Base-by-base conservation (phyloP, 2,113 vertebrate genomes). In the Ciconia boyciana region DNA sequence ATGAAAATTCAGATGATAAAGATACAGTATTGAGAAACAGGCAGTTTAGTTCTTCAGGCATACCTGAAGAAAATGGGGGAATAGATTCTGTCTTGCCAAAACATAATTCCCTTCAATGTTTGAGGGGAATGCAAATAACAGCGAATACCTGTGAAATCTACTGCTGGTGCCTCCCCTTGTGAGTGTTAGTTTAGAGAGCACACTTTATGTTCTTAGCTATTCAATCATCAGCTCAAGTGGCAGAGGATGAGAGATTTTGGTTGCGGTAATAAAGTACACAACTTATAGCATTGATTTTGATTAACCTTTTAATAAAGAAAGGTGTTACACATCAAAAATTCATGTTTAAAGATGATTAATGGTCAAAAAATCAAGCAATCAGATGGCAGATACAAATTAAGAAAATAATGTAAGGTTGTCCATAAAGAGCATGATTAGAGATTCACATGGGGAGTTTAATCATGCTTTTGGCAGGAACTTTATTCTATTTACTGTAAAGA, bases 361-460 rank as follows among this genome's bases (percentile, higher is more conserved):
- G 16, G 22, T 74, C 16, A 79, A 83, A 64, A 64, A 76, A 48
- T 57, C 22, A 75, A 82, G 16, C 10, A 85, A 48, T 70, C 41
- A 74, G 39, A 52, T 83, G 16, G 11, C 18, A 88, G 43, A 61
- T 19, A 41, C 12, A 46, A 82, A 70, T 85, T 74, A 61, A n/a
- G 49, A 54, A 77, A 60, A 69, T 7, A 78, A 25, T 57, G 58
- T 29, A 61, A 61, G 1, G 2, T 22, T 65, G 4, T 44, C n/a
- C 8, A 34, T 36, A 80, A 71, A 81, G 51, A 39, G 3, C 21
- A 54, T 1, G 3, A 36, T 58, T 44, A 83, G 41, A 79, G 6
- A 26, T 89, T 55, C 12, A 34, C 11, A 36, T 51, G 6, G 0
- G 0, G 4, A 68, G 7, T 44, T 54, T 57, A 83, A 68, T 62